phyloP scores from a whole-genome alignment of 1,140 invertebrate genomes.

The Zaprionus africanus region DNA sequence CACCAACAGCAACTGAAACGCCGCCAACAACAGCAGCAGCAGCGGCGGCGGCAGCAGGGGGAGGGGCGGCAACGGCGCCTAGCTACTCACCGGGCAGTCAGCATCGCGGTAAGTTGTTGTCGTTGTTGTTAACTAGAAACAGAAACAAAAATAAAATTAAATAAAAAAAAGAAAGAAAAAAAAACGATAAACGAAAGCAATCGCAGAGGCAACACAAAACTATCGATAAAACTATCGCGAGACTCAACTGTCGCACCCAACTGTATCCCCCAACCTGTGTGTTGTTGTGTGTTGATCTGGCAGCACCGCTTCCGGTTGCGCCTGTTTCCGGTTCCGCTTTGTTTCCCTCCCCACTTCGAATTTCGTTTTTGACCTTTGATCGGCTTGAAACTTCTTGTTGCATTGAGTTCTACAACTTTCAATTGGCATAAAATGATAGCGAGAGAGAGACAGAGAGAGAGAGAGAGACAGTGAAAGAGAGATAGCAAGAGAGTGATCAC shows the following conservation, averaged over 20 bases:
- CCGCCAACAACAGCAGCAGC: conserved; percentile 51
- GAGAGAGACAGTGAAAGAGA: conserved; percentile 23
- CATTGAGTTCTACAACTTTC: conserved; percentile 80
- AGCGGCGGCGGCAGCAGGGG: conserved; percentile 44
- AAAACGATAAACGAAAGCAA: conserved; percentile 10
- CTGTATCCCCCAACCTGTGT: not conserved
- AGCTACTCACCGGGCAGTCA: conserved; percentile 90
- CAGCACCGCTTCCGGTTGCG: conserved; percentile 13
- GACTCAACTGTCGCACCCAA: not conserved
- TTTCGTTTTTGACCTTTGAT: conserved; percentile 33
- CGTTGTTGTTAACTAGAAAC: conserved; percentile 52
- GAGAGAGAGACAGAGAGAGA: conserved; percentile 14
- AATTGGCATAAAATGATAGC: conserved; percentile 62
- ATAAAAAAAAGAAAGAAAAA: conserved; percentile 25
- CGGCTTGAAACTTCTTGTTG: conserved; percentile 83
- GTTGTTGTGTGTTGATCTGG: conserved; percentile 27
- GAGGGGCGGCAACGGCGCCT: conserved; percentile 74
- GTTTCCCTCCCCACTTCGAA: not conserved
- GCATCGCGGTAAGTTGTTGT: conserved; percentile 88
- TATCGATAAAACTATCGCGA: not conserved
- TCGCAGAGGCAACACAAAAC: conserved; percentile 1
- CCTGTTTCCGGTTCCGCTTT: not conserved
- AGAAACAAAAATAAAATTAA: conserved; percentile 24
- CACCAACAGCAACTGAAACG: conserved; percentile 37
- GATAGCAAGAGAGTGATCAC: conserved; percentile 5